These are phyloP conservation scores for Nymphalis io DNA, from an alignment of 1,140 invertebrate genomes.

Conservation along the genomic window DNA sequence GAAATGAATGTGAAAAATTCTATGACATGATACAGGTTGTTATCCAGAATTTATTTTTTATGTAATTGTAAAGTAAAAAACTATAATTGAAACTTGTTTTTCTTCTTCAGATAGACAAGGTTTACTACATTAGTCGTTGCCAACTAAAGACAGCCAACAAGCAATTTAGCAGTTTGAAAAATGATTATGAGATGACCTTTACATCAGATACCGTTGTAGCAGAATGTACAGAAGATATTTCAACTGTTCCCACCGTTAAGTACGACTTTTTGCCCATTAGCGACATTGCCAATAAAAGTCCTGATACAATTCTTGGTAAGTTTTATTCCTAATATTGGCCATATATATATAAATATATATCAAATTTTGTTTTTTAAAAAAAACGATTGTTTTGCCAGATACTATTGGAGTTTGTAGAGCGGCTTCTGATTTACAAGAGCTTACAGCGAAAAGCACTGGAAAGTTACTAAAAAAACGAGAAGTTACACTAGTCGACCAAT, in stretches of 20 bases:
- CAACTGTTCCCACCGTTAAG: slow-evolving; percentile 87
- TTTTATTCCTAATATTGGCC: slow-evolving; percentile 27
- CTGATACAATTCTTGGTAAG: slow-evolving; percentile 88
- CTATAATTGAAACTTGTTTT: not conserved
- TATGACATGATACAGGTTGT: slow-evolving; percentile 93
- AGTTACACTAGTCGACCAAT: slow-evolving; percentile 92
- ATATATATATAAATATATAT: no score
- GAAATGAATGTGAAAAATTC: slow-evolving; percentile 93
- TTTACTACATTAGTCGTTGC: slow-evolving; percentile 93
- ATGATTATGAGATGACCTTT: slow-evolving; percentile 98
- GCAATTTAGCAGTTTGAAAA: slow-evolving; percentile 90
- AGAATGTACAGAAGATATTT: slow-evolving; percentile 84
- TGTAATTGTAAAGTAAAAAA: not conserved
- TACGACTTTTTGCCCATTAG: slow-evolving; percentile 92
- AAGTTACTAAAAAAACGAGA: slow-evolving; percentile 95
- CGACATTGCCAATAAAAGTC: slow-evolving; percentile 85
- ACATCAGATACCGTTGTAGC: slow-evolving; percentile 89
- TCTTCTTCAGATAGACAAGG: slow-evolving; percentile 86
- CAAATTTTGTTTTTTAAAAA: no score
- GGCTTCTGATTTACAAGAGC: slow-evolving; percentile 85
- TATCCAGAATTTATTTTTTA: not conserved
- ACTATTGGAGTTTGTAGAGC: slow-evolving; percentile 94
- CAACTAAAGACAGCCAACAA: slow-evolving; percentile 95
- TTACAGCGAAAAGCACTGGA: slow-evolving; percentile 88
- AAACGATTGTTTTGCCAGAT: slow-evolving; percentile 89